Base-by-base conservation (phyloP, 2,797 vertebrate genomes). In the Perodicticus potto region DNA sequence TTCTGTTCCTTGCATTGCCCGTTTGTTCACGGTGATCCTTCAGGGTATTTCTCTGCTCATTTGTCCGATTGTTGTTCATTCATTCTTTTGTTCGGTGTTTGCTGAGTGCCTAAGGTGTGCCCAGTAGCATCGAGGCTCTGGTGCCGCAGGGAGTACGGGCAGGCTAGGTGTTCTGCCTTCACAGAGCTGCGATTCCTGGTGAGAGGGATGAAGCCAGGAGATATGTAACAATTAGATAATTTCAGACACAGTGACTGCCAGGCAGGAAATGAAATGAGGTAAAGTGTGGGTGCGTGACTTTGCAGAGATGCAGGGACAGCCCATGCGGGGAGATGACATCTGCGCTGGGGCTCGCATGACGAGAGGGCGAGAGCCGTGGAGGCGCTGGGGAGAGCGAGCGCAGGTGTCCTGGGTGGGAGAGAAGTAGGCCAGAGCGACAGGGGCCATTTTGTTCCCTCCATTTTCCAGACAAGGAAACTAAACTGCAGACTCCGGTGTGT, bases 401-500 rank as follows among this genome's bases (percentile, higher is more conserved):
- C 17, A 19, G 73, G n/a, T 16, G 14, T 70, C 34, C 53, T 67
- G 43, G 45, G 29, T 55, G 37, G 32, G 32, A 8, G 9, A 32
- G 91, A 76, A 73, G 23, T 34, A 23, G 59, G 70, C 69, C 55
- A 40, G 43, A 2, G 12, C 2, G 29, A 57, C n/a, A 72, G 53
- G 74, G 25, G 25, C 1, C 25, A 22, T 61, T 86, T 91, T 74
- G n/a, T 77, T 92, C 43, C 78, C 22, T 85, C 67, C 49, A 2
- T 70, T 88, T 95, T 89, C 32, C 84, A 94, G 84, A 25, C 1
- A 25, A 74, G 61, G 40, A 86, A 80, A 80, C 70, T 82, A 37
- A 82, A n/a, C 20, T 29, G 10, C 16, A 59, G 73, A 87, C 4
- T 20, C 14, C 69, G 59, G 59, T 32, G 43, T 83, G 37, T 25